Evolutionary conservation across 2,888 invertebrate species (phyloP), one percentile per base, ranked within the genome.

Genomic region (Pyrrhosoma nymphula): DNA sequence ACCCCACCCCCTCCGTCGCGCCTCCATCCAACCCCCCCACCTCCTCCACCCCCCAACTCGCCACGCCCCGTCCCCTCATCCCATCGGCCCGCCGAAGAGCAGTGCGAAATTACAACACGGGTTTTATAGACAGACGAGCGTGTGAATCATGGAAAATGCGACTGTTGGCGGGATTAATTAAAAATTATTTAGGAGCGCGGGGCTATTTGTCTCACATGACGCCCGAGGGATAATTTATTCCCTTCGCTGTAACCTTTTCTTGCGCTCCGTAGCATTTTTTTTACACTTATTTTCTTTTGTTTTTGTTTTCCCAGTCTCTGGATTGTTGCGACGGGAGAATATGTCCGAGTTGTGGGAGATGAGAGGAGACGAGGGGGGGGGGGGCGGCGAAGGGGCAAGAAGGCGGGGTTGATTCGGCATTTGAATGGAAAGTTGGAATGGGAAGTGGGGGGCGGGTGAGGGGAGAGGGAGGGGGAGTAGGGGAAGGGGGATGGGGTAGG

Each of bases 81-180:
- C 82, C 82, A 2, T 35, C 30, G 35, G 12, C 82, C 82, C 8
- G 1, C 16, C 82, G 35, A 35, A 82, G 35, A 12, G 30, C n/a
- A 12, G n/a, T 6, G 82, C 55, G 47, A 91, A 91, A 91, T 91
- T 91, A 60, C 63, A 91, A 91, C 91, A 91, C 91, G 35, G 91
- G 60, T 91, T 91, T 20, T 60, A 91, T 60, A 91, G 91, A 91
- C 91, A 91, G 91, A 91, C 91, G 91, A 91, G 60, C 91, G 91
- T 60, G 91, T 91, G 56, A 91, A 91, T 91, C 91, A 91, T 91
- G 91, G 91, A 35, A 91, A 91, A 91, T 91, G 91, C 91, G 91
- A 91, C 60, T 91, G 91, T 60, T 60, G 60, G 56, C 56, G 91
- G 60, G 60, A 60, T 60, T 91, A 91, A 91, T 91, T 91, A 91